phyloP scores from a whole-genome alignment of 1,140 invertebrate species.

The Parasteatoda tepidariorum region DNA sequence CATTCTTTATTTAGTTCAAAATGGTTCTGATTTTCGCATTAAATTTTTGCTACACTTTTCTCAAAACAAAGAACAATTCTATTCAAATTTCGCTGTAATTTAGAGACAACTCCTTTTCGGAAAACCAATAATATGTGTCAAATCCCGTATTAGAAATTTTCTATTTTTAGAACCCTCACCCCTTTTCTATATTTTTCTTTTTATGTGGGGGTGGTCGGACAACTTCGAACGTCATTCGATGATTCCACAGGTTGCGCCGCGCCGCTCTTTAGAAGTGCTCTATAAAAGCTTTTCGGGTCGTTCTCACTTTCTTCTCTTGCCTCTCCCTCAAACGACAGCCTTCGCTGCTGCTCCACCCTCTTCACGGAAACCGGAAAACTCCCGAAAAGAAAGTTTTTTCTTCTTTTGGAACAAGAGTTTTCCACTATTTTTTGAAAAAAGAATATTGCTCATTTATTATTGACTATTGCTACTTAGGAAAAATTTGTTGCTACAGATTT shows the following conservation, averaged over 20 bases:
- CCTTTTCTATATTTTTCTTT: not conserved
- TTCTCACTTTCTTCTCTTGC: not conserved
- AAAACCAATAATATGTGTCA: not conserved
- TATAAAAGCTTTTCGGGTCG: not conserved
- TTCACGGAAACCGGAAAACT: not conserved
- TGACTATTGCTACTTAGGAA: not conserved
- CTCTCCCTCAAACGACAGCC: not conserved
- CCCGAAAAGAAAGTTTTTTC: not conserved
- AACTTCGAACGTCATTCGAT: not conserved
- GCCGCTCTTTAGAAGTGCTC: not conserved
- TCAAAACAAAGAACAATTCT: no score
- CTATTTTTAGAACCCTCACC: not conserved
- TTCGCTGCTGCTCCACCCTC: not conserved
- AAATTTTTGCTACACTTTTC: no score
- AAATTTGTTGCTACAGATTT: not conserved
- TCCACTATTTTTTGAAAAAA: not conserved
- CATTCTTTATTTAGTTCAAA: no score
- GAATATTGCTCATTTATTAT: not conserved
- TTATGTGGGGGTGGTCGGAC: not conserved
- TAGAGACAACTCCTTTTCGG: not conserved
- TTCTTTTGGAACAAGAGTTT: not conserved
- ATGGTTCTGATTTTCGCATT: no score
- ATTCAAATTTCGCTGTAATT: no score
- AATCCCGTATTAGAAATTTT: not conserved
- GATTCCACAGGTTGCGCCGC: not conserved